Percentiles rank a stretch among this genome's conserved stretches.
Conservation (phyloP, 1,140 invertebrate species). For the Eupristina koningsbergeri region DNA sequence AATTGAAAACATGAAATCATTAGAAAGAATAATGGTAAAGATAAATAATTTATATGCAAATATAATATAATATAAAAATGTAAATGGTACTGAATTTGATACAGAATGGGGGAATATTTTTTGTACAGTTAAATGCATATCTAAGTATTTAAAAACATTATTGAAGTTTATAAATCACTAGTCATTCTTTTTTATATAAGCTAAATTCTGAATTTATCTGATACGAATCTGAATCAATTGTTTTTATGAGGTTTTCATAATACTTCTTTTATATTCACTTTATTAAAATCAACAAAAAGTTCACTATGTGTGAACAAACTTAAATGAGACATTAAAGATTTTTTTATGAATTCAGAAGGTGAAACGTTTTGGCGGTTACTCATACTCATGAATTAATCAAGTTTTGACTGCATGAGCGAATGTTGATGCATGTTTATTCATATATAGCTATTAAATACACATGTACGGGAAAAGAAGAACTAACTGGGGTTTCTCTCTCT, state of each 20-base stretch:
- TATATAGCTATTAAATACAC: neutral
- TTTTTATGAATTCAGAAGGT: neutral
- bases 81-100: too few species aligned
- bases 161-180: neutral
- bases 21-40: too few species aligned
- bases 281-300: neutral
- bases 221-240: too few species aligned
- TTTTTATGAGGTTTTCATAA: neutral
- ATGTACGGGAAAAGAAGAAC: neutral
- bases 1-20: too few species aligned
- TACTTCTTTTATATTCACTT: neutral
- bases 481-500: neutral
- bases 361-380: neutral
- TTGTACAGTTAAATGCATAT: too few species aligned
- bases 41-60: too few species aligned
- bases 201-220: too few species aligned
- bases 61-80: too few species aligned
- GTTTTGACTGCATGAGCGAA: neutral
- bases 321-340: slow-evolving; percentile 17
- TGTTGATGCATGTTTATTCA: neutral
- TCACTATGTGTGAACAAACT: neutral
- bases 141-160: too few species aligned
- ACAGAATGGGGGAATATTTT: too few species aligned
- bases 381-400: neutral
- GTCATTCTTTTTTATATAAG: neutral